These are phyloP conservation scores for Platygyra sinensis DNA, from an alignment of 64 coral and sea anemone species.

Conservation along the genomic window DNA sequence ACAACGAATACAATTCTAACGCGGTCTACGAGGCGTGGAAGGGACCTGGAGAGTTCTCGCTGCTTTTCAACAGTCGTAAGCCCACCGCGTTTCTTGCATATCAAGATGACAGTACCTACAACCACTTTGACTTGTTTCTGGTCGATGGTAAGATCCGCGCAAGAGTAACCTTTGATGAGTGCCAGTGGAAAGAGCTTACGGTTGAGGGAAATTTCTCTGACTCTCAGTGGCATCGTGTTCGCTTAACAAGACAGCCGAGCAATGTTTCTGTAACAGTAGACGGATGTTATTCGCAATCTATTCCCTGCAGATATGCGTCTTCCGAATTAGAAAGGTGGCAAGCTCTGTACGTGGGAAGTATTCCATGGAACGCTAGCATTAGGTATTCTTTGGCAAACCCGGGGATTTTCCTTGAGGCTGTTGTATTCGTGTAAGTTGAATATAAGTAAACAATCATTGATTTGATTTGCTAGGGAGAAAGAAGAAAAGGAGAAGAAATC, in stretches of 20 bases:
- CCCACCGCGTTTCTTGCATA: conserved; percentile 60
- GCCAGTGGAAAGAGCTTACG: background rate
- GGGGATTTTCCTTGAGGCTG: background rate
- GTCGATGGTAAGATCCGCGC: conserved; percentile 69
- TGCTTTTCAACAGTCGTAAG: conserved; percentile 45
- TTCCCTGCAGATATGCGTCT: background rate
- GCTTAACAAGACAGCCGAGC: conserved; percentile 16
- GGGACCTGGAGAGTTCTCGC: conserved; percentile 26
- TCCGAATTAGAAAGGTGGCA: background rate
- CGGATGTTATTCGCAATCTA: conserved; percentile 1
- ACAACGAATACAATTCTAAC: background rate
- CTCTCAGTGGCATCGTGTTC: conserved; percentile 68
- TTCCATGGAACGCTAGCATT: background rate
- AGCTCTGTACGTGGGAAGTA: conserved; percentile 46
- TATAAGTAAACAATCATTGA: background rate
- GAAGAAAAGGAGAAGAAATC: background rate
- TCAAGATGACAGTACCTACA: conserved; percentile 61
- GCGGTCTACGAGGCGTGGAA: background rate
- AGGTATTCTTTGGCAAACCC: conserved; percentile 50
- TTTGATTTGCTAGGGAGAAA: background rate
- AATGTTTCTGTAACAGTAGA: conserved; percentile 61
- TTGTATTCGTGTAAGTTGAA: background rate
- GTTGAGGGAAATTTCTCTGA: conserved; percentile 77
- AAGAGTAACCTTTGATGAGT: conserved; percentile 56
- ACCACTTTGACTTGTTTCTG: conserved; percentile 77